Base-by-base conservation (phyloP, 2,113 vertebrate species). In the Pelodiscus sinensis region DNA sequence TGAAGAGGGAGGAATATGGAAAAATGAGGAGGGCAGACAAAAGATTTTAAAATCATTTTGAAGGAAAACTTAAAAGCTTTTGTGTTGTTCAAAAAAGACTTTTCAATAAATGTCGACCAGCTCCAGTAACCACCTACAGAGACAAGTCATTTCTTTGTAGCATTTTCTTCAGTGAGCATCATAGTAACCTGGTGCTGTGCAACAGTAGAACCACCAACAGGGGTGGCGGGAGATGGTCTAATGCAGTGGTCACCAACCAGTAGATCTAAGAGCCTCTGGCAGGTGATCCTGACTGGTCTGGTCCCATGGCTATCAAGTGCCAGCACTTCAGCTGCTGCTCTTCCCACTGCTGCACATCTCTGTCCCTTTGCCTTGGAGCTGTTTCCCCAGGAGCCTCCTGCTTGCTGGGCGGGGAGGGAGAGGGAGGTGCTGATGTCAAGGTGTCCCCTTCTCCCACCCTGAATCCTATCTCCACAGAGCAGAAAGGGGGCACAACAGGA, bases 1-100 rank as follows among this genome's bases (percentile, higher is more conserved):
- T 62, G 55, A 95, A 68, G 38, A 0, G 0, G 60, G 31, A 13
- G 25, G 38, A 86, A 90, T 86, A 29, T 15, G 8, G 7, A 73
- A 84, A 86, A 62, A 38, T 8, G 35, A 35, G 19, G 35, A 18
- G 19, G 35, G 16, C 21, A 9, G 71, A 35, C 29, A 31, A 65
- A 65, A 65, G 18, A 22, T 38, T 5, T 21, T 35, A 22, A 73
- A 11, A 38, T 24, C 56, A 58, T 25, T 58, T 24, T 58, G 57
- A 73, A 35, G 10, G 21, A 38, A 22, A 38, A 21, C 44, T 75
- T 38, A 44, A 75, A 44, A 75, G 21, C 38, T 35, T 75, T 75
- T 12, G 8, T 24, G 22, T 38, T 12, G 15, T 22, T 73, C n/a
- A 38, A 38, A 75, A 75, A 75, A 75, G 44, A 24, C 8, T 44